These are phyloP conservation scores for Heptranchias perlo DNA, from an alignment of 2,113 vertebrate species.

Conservation along the genomic window DNA sequence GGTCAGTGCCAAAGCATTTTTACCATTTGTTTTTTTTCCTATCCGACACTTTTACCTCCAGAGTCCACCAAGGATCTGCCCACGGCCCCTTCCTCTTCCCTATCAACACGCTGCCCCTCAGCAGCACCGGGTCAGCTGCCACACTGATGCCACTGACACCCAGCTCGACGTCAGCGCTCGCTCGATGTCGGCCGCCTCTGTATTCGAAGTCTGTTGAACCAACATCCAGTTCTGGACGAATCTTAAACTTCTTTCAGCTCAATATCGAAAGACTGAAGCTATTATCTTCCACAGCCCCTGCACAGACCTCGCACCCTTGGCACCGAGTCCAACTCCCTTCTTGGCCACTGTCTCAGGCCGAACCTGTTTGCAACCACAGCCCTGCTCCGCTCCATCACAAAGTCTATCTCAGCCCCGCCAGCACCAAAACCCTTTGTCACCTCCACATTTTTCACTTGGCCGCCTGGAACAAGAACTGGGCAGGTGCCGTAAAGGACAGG, in stretches of 20 bases:
- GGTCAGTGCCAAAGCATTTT: no score
- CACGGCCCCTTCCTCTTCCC: no score
- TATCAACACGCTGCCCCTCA: no score
- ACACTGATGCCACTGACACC: no score
- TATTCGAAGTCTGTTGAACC: background rate
- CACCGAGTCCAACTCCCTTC: background rate
- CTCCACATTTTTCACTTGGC: background rate
- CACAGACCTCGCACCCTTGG: background rate
- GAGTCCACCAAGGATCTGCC: no score
- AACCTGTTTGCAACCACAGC: background rate
- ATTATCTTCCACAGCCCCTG: background rate
- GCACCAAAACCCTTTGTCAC: background rate
- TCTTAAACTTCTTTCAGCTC: background rate
- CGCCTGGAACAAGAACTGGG: background rate
- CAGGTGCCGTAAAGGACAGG: background rate
- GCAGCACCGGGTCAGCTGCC: no score
- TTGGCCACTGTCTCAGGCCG: background rate
- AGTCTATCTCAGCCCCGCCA: background rate
- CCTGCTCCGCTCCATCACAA: background rate
- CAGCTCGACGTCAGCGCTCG: no score
- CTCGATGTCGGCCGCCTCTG: no score
- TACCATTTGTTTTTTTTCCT: no score
- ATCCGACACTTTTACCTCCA: no score
- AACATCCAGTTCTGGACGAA: background rate
- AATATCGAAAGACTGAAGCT: background rate